Evolutionary conservation across 2,797 vertebrate species (phyloP).

Genomic region (Sebastes steindachneri): DNA sequence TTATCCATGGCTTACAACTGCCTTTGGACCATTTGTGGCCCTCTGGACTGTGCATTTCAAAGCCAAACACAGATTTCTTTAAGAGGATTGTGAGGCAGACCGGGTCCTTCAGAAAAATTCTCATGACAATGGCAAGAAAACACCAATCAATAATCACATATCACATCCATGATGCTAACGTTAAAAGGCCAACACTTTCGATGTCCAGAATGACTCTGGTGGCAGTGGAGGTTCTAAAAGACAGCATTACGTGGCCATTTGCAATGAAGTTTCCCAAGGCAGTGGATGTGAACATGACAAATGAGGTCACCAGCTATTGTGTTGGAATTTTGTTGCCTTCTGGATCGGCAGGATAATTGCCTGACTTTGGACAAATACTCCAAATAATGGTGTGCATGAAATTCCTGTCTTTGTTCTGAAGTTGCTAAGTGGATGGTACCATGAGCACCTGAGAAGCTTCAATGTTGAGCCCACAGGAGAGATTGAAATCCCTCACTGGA

Average conservation of each 20-base stretch:
- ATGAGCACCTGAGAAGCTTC: constrained; percentile 20
- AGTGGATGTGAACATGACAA: constrained; percentile 16
- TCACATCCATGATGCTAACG: neutral
- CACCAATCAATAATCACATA: constrained; percentile 14
- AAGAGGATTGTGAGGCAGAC: constrained; percentile 31
- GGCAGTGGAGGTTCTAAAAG: constrained; percentile 11
- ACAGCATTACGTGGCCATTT: constrained; percentile 1
- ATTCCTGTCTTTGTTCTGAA: constrained; percentile 19
- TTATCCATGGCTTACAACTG: constrained; percentile 14
- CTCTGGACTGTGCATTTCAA: constrained; percentile 15
- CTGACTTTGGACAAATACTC: constrained; percentile 21
- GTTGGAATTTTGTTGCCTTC: constrained; percentile 18
- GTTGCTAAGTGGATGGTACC: constrained; percentile 18
- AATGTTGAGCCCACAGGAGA: constrained; percentile 17
- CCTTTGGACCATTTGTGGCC: neutral
- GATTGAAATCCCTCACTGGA: constrained; percentile 8
- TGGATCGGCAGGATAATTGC: constrained; percentile 7
- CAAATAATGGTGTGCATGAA: constrained; percentile 18
- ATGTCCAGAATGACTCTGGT: neutral
- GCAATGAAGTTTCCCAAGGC: neutral
- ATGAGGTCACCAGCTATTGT: neutral
- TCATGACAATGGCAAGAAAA: constrained; percentile 35
- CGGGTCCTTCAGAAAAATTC: constrained; percentile 19
- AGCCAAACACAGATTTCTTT: constrained; percentile 20
- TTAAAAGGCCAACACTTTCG: neutral